Conservation (phyloP, 2,113 vertebrate species). For the Charadrius vociferus region DNA sequence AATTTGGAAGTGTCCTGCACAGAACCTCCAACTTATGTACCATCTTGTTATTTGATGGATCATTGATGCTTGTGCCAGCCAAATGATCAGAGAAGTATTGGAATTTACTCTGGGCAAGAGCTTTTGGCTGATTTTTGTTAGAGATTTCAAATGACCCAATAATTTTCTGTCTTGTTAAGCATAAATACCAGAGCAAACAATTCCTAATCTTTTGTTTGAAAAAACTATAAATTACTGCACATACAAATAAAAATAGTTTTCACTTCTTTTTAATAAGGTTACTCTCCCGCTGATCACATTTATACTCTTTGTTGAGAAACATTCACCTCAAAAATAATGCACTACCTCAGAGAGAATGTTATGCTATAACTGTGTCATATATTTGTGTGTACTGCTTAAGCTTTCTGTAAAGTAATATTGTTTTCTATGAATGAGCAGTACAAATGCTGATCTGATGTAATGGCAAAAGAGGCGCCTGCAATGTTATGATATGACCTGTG, state of each 20-base stretch:
- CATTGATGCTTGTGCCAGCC: neutral
- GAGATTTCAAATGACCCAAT: neutral
- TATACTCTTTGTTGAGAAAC: neutral
- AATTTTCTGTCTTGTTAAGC: neutral
- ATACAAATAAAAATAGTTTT: neutral
- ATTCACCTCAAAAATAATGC: neutral
- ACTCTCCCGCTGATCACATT: neutral
- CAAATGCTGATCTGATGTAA: neutral
- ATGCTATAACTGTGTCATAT: neutral
- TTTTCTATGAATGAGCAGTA: neutral
- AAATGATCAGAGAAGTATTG: neutral
- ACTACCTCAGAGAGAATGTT: neutral
- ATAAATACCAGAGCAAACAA: neutral
- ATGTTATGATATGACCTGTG: neutral
- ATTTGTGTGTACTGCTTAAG: neutral
- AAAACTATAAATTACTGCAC: neutral
- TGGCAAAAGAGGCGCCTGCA: neutral
- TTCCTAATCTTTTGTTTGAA: neutral
- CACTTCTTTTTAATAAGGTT: neutral
- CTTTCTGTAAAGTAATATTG: neutral
- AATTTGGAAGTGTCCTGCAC: neutral
- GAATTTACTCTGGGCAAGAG: neutral
- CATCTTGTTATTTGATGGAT: neutral
- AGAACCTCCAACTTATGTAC: neutral
- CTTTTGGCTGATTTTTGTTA: neutral